Base-by-base conservation (phyloP, 2,113 vertebrate genomes). In the Dasyprocta punctata region DNA sequence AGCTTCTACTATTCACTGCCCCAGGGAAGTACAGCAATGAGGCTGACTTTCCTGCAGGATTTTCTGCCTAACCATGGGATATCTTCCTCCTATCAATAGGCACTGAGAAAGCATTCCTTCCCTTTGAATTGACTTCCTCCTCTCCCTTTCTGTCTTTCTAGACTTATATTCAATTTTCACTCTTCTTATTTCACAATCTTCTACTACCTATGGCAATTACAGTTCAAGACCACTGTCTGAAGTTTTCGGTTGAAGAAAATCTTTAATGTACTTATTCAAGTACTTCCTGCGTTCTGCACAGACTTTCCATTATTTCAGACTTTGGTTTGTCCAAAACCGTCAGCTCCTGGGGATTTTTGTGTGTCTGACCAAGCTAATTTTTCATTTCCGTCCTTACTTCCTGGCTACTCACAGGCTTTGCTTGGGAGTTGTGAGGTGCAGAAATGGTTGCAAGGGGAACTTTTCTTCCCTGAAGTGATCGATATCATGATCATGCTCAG, bases 221-320 rank as follows among this genome's bases (percentile, higher is more conserved):
- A 94, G 71, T 61, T 93, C 61, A 91, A 84, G 14, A 7, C 30
- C 28, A 61, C 54, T 90, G 61, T 88, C 65, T 54, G 22, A 92
- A 65, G 54, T 60, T 95, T 92, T 95, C n/a, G 47, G 24, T 87
- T 84, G 87, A 87, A 73, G 82, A 38, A 88, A 95, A 90, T 86
- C 26, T 89, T 71, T 47, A 86, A 24, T 60, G 56, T 58, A 81
- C 44, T 84, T 88, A 85, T 20, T 61, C 33, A 92, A 96, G 38
- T 3, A 63, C 69, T 14, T 47, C 7, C 28, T 69, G 10, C 44
- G 19, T 41, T 3, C 10, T 5, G 8, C 14, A 38, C 9, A 54
- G n/a, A 36, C 33, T 71, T 71, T 33, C 6, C 11, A n/a, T 33
- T 73, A 10, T 89, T 84, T 19, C 63, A 83, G 38, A 89, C 5